These are phyloP conservation scores for Drosophila serrata DNA, from an alignment of 1,140 invertebrate genomes.

Conservation along the genomic window DNA sequence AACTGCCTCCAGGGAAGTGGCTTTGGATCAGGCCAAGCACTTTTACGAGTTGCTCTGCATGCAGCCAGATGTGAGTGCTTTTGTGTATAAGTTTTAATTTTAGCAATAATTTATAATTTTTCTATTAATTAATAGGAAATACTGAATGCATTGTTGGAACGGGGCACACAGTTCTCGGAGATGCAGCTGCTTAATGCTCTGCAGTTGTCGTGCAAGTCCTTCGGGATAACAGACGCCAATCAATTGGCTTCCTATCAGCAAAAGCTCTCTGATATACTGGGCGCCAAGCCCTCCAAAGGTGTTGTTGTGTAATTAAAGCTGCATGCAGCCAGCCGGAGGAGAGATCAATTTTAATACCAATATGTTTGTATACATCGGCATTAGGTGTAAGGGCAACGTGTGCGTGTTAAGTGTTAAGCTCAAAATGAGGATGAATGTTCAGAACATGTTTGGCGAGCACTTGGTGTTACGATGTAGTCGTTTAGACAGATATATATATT, in stretches of 20 bases:
- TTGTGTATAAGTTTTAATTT: too few species aligned
- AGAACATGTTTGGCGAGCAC: constrained; percentile 67
- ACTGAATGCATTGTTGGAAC: constrained; percentile 91
- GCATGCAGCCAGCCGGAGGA: constrained; percentile 15
- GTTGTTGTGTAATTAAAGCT: constrained; percentile 71
- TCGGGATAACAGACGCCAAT: constrained; percentile 84
- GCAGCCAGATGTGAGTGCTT: constrained; percentile 88
- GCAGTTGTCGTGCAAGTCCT: constrained; percentile 88
- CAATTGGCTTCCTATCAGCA: constrained; percentile 86
- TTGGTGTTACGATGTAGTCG: constrained; percentile 64
- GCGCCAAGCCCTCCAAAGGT: constrained; percentile 83
- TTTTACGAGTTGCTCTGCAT: constrained; percentile 96
- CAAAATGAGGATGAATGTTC: constrained; percentile 64
- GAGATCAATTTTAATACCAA: constrained; percentile 40
- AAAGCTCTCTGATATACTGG: constrained; percentile 87
- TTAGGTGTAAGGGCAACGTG: constrained; percentile 61
- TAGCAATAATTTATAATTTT: not conserved
- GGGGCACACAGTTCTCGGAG: constrained; percentile 93
- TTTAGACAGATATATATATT: constrained; percentile 67
- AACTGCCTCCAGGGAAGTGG: constrained; percentile 92
- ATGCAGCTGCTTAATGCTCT: constrained; percentile 94
- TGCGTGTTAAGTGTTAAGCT: constrained; percentile 55
- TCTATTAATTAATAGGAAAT: constrained; percentile 89
- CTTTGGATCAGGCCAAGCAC: constrained; percentile 94
- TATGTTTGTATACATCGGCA: constrained; percentile 35